Evolutionary conservation across 2,888 invertebrate species (phyloP).

Genomic region (Cerastis rubricosa): DNA sequence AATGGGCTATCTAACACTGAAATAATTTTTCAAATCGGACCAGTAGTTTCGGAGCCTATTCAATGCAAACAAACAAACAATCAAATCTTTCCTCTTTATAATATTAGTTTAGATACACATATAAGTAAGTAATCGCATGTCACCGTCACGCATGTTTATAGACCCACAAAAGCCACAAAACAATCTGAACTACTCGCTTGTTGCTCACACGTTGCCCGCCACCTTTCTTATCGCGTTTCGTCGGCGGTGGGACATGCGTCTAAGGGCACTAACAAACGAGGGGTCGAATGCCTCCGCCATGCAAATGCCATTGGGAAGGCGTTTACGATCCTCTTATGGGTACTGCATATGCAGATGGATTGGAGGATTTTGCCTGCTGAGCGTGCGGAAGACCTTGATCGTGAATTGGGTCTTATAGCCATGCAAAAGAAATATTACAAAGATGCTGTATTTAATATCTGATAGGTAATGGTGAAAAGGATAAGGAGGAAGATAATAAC

Average conservation of each 20-base stretch:
- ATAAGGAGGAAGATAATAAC: too few relatives aligned
- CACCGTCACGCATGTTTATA: background rate
- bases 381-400: background rate
- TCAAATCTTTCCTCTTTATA: too few relatives aligned
- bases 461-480: background rate
- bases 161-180: background rate
- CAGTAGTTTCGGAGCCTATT: too few relatives aligned
- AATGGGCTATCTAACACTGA: too few relatives aligned
- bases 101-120: too few relatives aligned
- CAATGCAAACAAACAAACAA: too few relatives aligned
- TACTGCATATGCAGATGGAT: conserved; percentile 56
- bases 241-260: background rate
- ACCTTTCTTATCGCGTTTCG: background rate
- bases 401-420: background rate
- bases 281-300: conserved; percentile 48
- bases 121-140: background rate
- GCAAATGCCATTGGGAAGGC: conserved; percentile 27
- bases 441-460: conserved; percentile 13
- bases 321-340: conserved; percentile 19
- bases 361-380: conserved; percentile 10
- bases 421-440: background rate
- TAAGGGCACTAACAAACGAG: conserved; percentile 18
- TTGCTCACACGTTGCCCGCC: background rate
- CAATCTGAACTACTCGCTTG: background rate
- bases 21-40: too few relatives aligned